phyloP scores from a whole-genome alignment of 2,113 vertebrate species.

The Oenanthe melanoleuca region DNA sequence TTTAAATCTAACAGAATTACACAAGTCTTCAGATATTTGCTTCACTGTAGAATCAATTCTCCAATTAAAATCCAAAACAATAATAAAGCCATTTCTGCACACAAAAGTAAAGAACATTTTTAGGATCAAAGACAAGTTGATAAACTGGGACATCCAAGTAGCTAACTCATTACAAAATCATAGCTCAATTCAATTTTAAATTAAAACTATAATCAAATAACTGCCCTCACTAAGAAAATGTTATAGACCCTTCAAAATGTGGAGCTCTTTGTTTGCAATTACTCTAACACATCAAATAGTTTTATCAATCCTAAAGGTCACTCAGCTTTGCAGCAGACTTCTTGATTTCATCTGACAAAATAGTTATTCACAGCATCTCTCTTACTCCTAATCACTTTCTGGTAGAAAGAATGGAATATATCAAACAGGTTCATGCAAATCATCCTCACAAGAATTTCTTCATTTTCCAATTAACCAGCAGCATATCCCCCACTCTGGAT shows the following conservation, averaged over 20 bases:
- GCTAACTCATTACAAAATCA: not conserved
- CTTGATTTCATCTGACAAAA: conserved; percentile 32
- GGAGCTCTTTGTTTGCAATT: conserved; percentile 9
- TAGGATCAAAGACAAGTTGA: not conserved
- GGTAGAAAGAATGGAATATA: not conserved
- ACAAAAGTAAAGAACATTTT: not conserved
- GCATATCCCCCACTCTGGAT: not conserved
- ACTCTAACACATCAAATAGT: conserved; percentile 22
- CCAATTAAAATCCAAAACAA: not conserved
- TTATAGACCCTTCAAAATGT: not conserved
- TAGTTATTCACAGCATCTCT: not conserved
- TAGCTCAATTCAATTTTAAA: not conserved
- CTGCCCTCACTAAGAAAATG: not conserved
- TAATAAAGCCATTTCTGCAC: not conserved
- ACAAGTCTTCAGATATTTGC: not conserved
- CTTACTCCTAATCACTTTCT: not conserved
- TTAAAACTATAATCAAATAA: conserved; percentile 4
- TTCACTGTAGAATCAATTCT: not conserved
- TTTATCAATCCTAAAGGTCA: conserved; percentile 26
- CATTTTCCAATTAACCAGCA: not conserved
- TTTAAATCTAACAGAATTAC: not conserved
- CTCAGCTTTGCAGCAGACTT: not conserved
- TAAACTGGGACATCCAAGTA: not conserved
- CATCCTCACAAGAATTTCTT: not conserved
- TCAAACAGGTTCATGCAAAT: not conserved